These are phyloP conservation scores for Etheostoma perlongum DNA, from an alignment of 2,797 vertebrate genomes.

Conservation along the genomic window DNA sequence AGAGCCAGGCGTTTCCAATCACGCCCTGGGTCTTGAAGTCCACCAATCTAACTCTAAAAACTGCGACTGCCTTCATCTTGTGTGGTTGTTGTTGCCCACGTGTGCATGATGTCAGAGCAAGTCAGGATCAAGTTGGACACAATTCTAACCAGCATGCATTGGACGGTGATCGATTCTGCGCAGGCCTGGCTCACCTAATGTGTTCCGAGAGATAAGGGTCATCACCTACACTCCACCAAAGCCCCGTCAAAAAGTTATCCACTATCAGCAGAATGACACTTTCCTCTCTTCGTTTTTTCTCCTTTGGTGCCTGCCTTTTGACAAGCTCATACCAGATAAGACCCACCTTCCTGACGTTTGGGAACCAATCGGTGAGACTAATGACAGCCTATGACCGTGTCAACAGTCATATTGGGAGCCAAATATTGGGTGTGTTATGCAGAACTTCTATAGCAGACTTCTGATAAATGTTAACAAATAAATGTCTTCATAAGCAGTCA, in stretches of 20 bases:
- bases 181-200: too few relatives aligned
- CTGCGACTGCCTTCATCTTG: too few relatives aligned
- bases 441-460: background rate
- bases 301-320: background rate
- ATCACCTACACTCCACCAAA: background rate
- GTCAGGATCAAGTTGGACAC: too few relatives aligned
- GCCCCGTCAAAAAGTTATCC: background rate
- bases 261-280: background rate
- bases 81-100: too few relatives aligned
- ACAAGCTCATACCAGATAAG: background rate
- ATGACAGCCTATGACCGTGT: background rate
- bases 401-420: background rate
- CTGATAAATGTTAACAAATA: background rate
- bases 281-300: background rate
- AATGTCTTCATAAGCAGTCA: background rate
- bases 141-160: too few relatives aligned
- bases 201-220: background rate
- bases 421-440: background rate
- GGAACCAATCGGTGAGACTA: constrained; percentile 15
- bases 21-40: too few relatives aligned
- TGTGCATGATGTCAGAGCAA: too few relatives aligned
- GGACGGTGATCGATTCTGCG: too few relatives aligned
- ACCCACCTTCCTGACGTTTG: background rate
- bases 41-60: too few relatives aligned
- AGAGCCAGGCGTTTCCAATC: too few relatives aligned